A percentile compares a stretch with the other conserved stretches of the same genome.
These are phyloP conservation scores for Cancer borealis DNA, from an alignment of 2,888 invertebrate species.

Conservation along the genomic window DNA sequence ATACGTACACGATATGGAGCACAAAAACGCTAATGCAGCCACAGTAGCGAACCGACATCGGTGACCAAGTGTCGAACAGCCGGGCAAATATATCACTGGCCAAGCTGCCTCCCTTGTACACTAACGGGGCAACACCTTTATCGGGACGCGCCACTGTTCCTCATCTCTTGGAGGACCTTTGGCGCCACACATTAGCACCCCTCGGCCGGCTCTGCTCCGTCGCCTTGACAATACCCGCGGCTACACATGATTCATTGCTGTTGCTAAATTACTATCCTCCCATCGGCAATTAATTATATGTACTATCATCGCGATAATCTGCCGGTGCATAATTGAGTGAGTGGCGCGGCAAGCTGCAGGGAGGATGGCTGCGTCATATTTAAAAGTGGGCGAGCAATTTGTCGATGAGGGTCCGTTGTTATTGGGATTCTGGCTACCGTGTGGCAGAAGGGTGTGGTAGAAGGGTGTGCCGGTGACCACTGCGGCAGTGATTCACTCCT, in stretches of 20 bases:
- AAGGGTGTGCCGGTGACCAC: background rate
- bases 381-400: conserved; percentile 37
- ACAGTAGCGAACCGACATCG: background rate
- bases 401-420: background rate
- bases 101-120: conserved; percentile 1
- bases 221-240: conserved; percentile 34
- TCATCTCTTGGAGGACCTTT: conserved; percentile 13
- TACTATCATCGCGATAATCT: conserved; percentile 54
- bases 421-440: conserved; percentile 42
- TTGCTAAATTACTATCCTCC: conserved; percentile 48
- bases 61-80: conserved; percentile 16
- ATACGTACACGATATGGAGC: conserved; percentile 23
- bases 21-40: conserved; percentile 35
- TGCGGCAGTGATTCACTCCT: background rate
- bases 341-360: conserved; percentile 34
- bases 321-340: conserved; percentile 43
- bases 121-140: conserved; percentile 23
- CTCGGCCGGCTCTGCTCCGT: background rate
- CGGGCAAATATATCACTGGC: background rate
- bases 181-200: background rate
- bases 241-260: conserved; percentile 41
- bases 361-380: conserved; percentile 30
- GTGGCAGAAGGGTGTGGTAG: background rate
- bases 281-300: conserved; percentile 56
- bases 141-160: background rate